phyloP scores from a whole-genome alignment of 1,140 invertebrate species.

The Choristoneura fumiferana region DNA sequence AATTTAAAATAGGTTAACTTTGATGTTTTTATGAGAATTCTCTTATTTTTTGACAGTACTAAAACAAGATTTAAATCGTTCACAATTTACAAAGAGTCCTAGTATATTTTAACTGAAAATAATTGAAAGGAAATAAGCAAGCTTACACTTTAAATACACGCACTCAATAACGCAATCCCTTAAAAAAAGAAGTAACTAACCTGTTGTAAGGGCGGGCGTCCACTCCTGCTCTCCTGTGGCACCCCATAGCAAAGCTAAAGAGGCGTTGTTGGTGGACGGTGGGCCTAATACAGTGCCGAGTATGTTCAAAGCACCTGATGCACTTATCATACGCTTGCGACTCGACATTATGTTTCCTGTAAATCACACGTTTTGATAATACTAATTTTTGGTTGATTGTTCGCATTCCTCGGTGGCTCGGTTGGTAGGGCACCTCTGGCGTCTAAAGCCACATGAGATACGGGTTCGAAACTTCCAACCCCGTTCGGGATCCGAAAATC shows the following conservation, averaged over 20 bases:
- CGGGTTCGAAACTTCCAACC: no score
- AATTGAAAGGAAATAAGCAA: background rate
- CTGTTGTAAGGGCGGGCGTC: conserved; percentile 96
- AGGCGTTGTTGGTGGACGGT: conserved; percentile 87
- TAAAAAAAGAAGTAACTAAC: conserved; percentile 74
- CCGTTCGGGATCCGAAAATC: no score
- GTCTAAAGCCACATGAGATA: no score
- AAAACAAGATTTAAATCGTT: background rate
- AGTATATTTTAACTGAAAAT: background rate
- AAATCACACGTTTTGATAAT: no score
- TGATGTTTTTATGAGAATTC: no score
- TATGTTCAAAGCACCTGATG: conserved; percentile 51
- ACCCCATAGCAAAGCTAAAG: conserved; percentile 90
- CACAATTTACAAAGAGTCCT: background rate
- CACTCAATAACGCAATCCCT: background rate
- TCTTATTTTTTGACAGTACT: no score
- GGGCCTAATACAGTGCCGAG: conserved; percentile 46
- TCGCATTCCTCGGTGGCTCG: no score
- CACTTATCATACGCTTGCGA: conserved; percentile 64
- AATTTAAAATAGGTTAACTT: no score
- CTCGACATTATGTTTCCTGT: conserved; percentile 54
- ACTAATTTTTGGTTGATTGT: no score
- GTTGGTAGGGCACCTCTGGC: no score
- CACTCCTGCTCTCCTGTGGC: conserved; percentile 96
- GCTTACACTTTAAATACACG: background rate